Evolutionary conservation across 1,140 invertebrate species (phyloP), one percentile per base, ranked within the genome.

Genomic region (Heliconius congener): DNA sequence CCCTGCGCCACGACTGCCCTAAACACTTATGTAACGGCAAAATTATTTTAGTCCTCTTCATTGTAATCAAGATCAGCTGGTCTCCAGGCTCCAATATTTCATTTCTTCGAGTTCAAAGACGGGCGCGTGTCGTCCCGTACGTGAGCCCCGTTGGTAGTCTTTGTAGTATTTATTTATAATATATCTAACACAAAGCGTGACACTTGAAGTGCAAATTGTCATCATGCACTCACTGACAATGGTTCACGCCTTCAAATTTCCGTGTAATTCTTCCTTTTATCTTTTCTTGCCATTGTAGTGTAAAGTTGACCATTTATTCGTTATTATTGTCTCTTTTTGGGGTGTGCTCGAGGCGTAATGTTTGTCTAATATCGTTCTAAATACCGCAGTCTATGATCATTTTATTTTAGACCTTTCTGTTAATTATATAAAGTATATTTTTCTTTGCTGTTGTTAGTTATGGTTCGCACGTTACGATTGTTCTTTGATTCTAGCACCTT

Each of bases 91-190:
- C 79, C 72, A 77, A 70, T 81, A 74, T 71, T 71, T 77, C 72
- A 77, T 42, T 70, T 19, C 27, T 16, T n/a, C 71, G 39, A 66
- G 78, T 73, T 87, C 85, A 88, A 89, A 88, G 85, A 83, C 83
- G 80, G 57, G 82, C 83, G 85, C 88, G 79, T 73, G 82, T 82
- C 80, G 76, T 80, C 82, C 83, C 79, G 79, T 81, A 80, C 84
- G 83, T 83, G 83, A 76, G 34, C 55, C 30, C 23, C 57, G 30
- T 77, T 94, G 91, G 83, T 87, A 88, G 82, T 83, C 83, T 86
- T 94, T 92, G 89, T 92, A 84, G 87, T 91, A 87, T 92, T 90
- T 93, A 93, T 94, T 94, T 93, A 88, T 91, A 89, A 92, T 88
- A 85, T 86, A 71, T 30, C 76, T 85, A 88, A 91, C 83, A 90